Base-by-base conservation (phyloP, 2,888 invertebrate genomes). In the Ectemnius continuus region DNA sequence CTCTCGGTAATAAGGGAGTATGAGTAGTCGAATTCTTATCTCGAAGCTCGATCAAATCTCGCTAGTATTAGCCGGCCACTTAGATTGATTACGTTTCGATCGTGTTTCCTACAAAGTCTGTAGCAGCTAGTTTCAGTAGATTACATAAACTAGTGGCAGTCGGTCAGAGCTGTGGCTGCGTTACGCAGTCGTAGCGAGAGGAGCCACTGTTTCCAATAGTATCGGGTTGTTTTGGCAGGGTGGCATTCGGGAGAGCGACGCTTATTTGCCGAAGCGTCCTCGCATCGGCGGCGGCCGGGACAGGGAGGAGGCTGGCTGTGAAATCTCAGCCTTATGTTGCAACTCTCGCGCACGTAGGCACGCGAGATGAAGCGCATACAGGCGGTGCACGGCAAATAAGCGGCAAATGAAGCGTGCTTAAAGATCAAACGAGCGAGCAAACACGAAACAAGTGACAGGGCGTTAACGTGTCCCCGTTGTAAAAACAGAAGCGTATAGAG, bases 341-440 rank as follows among this genome's bases (percentile, higher is more conserved):
- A 36, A 79, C 68, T 67, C 71, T 64, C 66, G 75, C 61, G 64
- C 75, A 16, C 16, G 74, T 62, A 69, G 69, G 61, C 67, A 67
- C 61, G 71, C 74, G 72, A 83, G 82, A 79, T 67, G 82, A 70
- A 57, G 73, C 73, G 70, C 76, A 58, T 57, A 59, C 56, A 16
- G 18, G 18, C 74, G 65, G 60, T 66, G 77, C 71, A 75, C 77
- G 82, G 84, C 84, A 84, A 87, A 83, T 82, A 83, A 80, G 80
- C 85, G 83, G 86, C 85, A 87, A 87, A 86, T 86, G 87, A 86
- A 86, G 87, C 84, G 84, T 81, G 81, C 78, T 81, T 72, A 80
- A 86, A 89, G 90, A 90, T 90, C 90, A 91, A 90, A 91, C 90
- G 89, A 87, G 89, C 85, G 85, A 85, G 88, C 87, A 90, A 90